Percentiles rank a stretch among this genome's conserved stretches.
phyloP scores from a whole-genome alignment of 2,888 invertebrate genomes.

The Cataglyphis rosenhaueri region DNA sequence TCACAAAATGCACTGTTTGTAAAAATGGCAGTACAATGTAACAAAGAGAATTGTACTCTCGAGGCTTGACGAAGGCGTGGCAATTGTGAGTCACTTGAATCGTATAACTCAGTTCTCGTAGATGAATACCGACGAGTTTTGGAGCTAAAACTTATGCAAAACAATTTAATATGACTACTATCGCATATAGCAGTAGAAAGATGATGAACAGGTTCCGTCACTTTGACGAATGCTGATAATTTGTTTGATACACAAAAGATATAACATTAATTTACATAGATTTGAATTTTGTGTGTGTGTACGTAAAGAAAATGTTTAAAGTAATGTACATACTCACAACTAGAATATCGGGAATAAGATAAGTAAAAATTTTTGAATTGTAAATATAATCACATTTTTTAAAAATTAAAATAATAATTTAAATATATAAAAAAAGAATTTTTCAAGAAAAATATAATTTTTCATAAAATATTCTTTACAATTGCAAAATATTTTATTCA shows the following conservation, averaged over 20 bases:
- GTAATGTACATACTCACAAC: background rate
- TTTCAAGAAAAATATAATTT: background rate
- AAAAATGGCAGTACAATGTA: background rate
- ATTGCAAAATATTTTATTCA: background rate
- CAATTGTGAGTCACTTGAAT: slow-evolving; percentile 33
- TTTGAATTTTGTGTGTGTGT: background rate
- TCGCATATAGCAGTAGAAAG: background rate
- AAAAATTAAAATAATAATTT: background rate
- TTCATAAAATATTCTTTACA: background rate
- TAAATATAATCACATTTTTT: background rate
- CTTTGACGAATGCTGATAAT: background rate
- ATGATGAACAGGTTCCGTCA: background rate
- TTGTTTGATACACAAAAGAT: too few relatives aligned
- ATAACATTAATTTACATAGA: background rate
- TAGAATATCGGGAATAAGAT: background rate
- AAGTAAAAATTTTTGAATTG: background rate
- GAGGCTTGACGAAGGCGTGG: slow-evolving; percentile 43
- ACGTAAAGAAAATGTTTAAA: background rate
- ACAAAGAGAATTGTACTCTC: slow-evolving; percentile 34
- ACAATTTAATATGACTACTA: background rate
- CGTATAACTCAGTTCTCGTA: slow-evolving; percentile 21
- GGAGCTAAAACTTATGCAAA: background rate
- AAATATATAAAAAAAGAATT: background rate
- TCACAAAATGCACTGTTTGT: slow-evolving; percentile 1
- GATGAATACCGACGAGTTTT: slow-evolving; percentile 33